Evolutionary conservation across 2,797 vertebrate genomes (phyloP).

Genomic region (Artibeus jamaicensis): DNA sequence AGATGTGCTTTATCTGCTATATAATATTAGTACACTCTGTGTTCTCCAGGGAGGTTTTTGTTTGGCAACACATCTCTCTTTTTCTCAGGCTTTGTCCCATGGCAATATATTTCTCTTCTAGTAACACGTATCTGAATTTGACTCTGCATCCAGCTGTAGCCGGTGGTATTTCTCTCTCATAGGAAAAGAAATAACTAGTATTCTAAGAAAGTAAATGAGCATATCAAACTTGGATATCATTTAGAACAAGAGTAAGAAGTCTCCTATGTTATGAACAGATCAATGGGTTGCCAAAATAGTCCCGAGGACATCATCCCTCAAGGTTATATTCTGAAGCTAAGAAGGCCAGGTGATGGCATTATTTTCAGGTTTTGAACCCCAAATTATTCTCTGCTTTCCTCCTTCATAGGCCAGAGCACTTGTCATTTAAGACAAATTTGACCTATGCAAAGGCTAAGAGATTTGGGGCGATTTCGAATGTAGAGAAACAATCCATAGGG

Average conservation of each 20-base stretch:
- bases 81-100: background rate
- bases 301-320: background rate
- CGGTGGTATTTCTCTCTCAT: background rate
- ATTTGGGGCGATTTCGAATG: background rate
- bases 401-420: background rate
- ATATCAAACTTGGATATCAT: background rate
- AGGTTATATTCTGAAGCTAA: background rate
- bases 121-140: conserved; percentile 23
- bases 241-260: background rate
- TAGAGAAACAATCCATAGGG: background rate
- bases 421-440: background rate
- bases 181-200: background rate
- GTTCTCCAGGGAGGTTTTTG: background rate
- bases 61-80: background rate
- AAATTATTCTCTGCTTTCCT: background rate
- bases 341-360: background rate
- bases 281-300: background rate
- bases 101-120: conserved; percentile 6
- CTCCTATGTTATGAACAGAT: background rate
- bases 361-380: background rate
- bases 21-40: background rate
- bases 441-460: background rate
- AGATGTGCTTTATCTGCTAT: background rate
- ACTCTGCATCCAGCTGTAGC: background rate
- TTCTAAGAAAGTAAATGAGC: conserved; percentile 30